Conservation (phyloP, 2,888 invertebrate genomes). For the Scelioninae gen. 1 region DNA sequence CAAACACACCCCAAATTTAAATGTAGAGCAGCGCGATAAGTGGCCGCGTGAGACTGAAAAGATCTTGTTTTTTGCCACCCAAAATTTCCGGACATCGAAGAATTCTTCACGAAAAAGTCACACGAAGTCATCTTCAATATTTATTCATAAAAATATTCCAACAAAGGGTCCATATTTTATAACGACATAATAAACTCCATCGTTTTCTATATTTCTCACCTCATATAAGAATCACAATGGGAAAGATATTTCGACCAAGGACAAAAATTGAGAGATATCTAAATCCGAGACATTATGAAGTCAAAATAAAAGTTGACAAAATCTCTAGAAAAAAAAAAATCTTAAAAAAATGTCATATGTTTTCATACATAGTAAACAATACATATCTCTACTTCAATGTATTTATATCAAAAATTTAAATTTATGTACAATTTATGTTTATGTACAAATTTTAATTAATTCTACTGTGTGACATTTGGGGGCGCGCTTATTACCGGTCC, state of each 20-base stretch:
- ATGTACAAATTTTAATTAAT: background rate
- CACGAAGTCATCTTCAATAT: background rate
- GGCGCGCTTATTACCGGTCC: background rate
- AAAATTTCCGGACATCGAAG: constrained; percentile 9
- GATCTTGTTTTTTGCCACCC: constrained; percentile 16
- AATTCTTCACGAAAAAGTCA: constrained; percentile 3
- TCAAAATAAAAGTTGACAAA: no score
- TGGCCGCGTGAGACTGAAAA: background rate
- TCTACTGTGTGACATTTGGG: no score
- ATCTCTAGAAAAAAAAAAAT: no score
- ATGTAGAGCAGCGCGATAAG: background rate
- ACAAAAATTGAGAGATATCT: background rate
- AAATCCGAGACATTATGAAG: no score
- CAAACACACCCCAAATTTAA: background rate
- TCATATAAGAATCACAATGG: background rate
- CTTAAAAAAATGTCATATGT: no score
- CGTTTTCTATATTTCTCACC: background rate
- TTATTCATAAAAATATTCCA: background rate
- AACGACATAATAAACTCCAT: constrained; percentile 8
- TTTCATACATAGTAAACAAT: no score
- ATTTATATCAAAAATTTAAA: background rate
- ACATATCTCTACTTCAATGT: no score
- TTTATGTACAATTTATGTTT: background rate
- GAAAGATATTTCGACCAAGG: background rate
- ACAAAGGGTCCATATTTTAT: constrained; percentile 1